phyloP scores from a whole-genome alignment of 2,888 invertebrate species.

The Brachylomia viminalis region DNA sequence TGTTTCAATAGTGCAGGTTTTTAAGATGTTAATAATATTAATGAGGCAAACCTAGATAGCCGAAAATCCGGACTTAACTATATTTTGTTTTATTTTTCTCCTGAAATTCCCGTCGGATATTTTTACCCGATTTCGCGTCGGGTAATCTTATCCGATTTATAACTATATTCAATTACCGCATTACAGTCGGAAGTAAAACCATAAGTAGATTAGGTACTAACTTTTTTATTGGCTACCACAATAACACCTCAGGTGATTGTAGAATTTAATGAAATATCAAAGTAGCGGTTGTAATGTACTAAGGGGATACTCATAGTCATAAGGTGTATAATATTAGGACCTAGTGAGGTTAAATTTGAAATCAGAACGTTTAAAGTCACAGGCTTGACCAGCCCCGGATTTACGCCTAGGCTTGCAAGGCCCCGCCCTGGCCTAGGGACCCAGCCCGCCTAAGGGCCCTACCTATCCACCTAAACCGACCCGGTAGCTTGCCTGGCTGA shows the following conservation, averaged over 20 bases:
- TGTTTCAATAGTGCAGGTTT: neutral
- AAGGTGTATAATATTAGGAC: neutral
- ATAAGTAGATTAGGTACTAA: neutral
- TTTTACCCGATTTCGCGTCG: neutral
- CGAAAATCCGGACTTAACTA: neutral
- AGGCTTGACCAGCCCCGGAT: neutral
- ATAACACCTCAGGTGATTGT: conserved; percentile 38
- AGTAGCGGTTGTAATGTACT: conserved; percentile 16
- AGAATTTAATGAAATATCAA: conserved; percentile 33
- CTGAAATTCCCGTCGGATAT: neutral
- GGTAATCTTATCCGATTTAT: neutral
- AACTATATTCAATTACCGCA: neutral
- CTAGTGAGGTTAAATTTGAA: neutral
- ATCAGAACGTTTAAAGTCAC: neutral
- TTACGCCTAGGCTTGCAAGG: no score
- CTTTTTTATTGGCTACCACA: conserved; percentile 20
- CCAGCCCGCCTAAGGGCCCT: no score
- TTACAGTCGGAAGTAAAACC: neutral
- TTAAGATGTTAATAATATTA: conserved; percentile 3
- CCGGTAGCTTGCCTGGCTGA: no score
- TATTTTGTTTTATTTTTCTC: neutral
- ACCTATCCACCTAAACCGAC: no score
- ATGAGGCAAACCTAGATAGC: neutral
- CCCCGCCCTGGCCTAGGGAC: no score
- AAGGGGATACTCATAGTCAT: conserved; percentile 10